Conservation (phyloP, 2,113 vertebrate genomes). For the Caranx melampygus region DNA sequence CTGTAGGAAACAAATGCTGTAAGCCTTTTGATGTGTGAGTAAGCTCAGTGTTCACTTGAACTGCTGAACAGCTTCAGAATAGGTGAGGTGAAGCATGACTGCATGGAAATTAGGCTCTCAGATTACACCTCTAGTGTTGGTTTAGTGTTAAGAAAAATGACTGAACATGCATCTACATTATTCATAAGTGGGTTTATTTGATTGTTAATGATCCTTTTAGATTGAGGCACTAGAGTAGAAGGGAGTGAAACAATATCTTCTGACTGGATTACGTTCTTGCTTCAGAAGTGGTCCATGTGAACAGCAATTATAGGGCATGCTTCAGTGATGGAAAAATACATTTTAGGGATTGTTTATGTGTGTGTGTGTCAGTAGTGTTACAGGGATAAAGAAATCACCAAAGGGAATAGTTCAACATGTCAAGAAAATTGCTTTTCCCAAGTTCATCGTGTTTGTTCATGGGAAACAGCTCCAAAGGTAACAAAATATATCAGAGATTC, state of each 20-base stretch:
- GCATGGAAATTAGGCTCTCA: conserved; percentile 19
- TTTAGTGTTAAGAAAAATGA: conserved; percentile 5
- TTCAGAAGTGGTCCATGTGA: conserved; percentile 31
- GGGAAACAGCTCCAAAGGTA: not conserved
- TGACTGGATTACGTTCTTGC: not conserved
- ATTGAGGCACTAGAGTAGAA: not conserved
- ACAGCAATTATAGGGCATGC: conserved; percentile 5
- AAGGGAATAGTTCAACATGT: not conserved
- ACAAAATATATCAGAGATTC: not conserved
- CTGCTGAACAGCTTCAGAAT: conserved; percentile 5
- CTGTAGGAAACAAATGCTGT: conserved; percentile 42
- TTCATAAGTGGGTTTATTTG: conserved; percentile 4
- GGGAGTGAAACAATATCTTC: conserved; percentile 24
- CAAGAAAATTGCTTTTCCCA: not conserved
- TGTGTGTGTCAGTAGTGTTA: not conserved
- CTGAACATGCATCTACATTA: not conserved
- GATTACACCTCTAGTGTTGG: conserved; percentile 15
- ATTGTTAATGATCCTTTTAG: conserved; percentile 17
- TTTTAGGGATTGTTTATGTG: not conserved
- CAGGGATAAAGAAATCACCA: not conserved
- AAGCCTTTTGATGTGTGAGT: conserved; percentile 13
- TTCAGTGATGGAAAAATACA: conserved; percentile 6
- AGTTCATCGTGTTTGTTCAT: too few species aligned
- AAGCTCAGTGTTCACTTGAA: not conserved
- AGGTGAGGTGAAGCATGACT: conserved; percentile 31